Base-by-base conservation (phyloP, 2,797 vertebrate species). In the Furcifer pardalis region DNA sequence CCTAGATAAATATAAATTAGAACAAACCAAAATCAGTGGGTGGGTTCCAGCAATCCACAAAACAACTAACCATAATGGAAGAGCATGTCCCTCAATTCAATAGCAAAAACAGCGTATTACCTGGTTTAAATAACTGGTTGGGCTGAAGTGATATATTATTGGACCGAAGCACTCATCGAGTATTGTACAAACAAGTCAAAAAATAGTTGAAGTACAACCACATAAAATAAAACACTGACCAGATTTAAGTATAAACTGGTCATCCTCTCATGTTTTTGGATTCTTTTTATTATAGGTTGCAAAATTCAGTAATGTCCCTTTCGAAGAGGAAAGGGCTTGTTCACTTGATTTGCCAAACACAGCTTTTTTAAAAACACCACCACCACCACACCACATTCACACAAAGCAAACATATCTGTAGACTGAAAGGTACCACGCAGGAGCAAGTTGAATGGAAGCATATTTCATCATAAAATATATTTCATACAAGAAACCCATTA, bases 1-100 rank as follows among this genome's bases (percentile, higher is more conserved):
- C 94, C 84, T 86, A 94, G 95, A 97, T 97, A 97, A 98, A 98
- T 98, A 98, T 98, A 98, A 97, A 97, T 96, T 96, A 92, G 89
- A 93, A 96, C 95, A 96, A 98, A 97, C 97, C 97, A 96, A 97
- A 98, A 98, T 98, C 96, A 96, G 96, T 95, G 96, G 97, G 97
- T 96, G 97, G 97, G 97, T 96, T 97, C 95, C 92, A 90, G 95
- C 69, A 96, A 97, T 96, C 96, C 94, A 80, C 95, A 95, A 96
- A 96, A 95, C 96, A 95, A 95, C 96, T 97, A 95, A 96, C 97
- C 97, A 95, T 97, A 98, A 96, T 97, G 96, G 96, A 96, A 94
- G 95, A 96, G 95, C 96, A 93, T 89, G 96, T 95, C 94, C 93
- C 94, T 94, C 92, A 92, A 90, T 92, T 94, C 95, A 97, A 96